A percentile compares a stretch with the other conserved stretches of the same genome.
Evolutionary conservation across 2,797 vertebrate genomes (phyloP).

Genomic region (Notamacropus eugenii): DNA sequence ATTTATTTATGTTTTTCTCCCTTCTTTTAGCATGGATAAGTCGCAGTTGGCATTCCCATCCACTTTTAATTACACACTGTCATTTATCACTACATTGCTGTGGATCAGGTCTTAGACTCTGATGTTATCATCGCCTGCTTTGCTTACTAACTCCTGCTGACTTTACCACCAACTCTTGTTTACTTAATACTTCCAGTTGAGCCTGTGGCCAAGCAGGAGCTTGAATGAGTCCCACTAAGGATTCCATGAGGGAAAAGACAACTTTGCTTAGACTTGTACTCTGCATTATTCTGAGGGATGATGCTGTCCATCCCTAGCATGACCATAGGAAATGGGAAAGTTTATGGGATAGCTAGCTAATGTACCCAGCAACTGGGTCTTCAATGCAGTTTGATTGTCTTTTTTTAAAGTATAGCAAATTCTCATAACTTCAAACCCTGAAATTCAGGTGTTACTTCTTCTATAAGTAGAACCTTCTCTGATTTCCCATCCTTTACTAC

Average conservation of each 20-base stretch:
- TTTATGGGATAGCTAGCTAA: not conserved
- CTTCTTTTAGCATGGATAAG: not conserved
- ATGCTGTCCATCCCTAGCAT: not conserved
- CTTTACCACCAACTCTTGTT: not conserved
- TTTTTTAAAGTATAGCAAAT: not conserved
- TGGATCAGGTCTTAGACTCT: not conserved
- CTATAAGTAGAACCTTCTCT: not conserved
- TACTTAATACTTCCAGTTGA: not conserved
- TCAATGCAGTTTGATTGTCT: fast-evolving
- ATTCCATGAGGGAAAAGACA: not conserved
- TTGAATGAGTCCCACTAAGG: not conserved
- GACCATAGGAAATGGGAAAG: not conserved
- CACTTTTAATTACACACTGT: not conserved
- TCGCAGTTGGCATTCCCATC: not conserved
- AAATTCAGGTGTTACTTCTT: not conserved
- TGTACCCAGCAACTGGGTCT: not conserved
- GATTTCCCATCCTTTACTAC: not conserved
- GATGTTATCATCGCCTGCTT: not conserved
- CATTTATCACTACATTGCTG: not conserved
- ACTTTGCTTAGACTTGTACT: not conserved
- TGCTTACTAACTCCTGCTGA: not conserved
- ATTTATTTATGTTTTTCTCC: not conserved
- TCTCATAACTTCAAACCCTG: not conserved
- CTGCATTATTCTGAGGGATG: not conserved
- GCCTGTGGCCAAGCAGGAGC: not conserved